Evolutionary conservation across 2,888 invertebrate species (phyloP), one percentile per base, ranked within the genome.

Genomic region (Stramonita haemastoma): DNA sequence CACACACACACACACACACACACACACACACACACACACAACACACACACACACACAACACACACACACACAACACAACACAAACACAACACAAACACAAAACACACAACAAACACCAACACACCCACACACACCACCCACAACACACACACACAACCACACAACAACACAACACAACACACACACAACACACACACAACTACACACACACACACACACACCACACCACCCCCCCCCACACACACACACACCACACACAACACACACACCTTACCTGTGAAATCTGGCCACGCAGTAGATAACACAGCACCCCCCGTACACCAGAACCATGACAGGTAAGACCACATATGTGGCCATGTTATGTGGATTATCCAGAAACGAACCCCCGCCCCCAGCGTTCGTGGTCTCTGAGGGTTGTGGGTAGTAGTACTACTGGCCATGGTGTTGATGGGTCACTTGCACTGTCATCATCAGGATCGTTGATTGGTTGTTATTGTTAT

Each of bases 291-390:
- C 26, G 26, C 87, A 87, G 87, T 87, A 87, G 57, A 87, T 81
- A 60, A 87, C 79, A 34, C 87, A 79, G 73, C 87, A 87, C 4
- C 87, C 87, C 22, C 87, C 87, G 34, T 87, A 87, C 46, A 87
- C 60, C 22, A 81, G 2, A 15, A 87, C n/a, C 79, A 87, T 81
- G 60, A 46, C 32, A 13, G 87, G 87, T 19, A 87, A 57, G 15
- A 87, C 87, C n/a, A 87, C 87, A 34, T 57, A 79, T n/a, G 79
- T 81, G 46, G 81, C 87, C 87, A 87, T 56, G 81, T 87, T 87
- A 60, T 81, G 32, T 13, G 87, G 87, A 13, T 87, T 60, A 22
- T 87, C 87, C 34, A 87, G 81, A n/a, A 87, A 87, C n/a, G 79
- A 83, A 5, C 34, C 60, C 60, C 60, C 77, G 32, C 32, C 77